Conservation (phyloP, 2,797 vertebrate species). For the Enteromius thamalakanensis region DNA sequence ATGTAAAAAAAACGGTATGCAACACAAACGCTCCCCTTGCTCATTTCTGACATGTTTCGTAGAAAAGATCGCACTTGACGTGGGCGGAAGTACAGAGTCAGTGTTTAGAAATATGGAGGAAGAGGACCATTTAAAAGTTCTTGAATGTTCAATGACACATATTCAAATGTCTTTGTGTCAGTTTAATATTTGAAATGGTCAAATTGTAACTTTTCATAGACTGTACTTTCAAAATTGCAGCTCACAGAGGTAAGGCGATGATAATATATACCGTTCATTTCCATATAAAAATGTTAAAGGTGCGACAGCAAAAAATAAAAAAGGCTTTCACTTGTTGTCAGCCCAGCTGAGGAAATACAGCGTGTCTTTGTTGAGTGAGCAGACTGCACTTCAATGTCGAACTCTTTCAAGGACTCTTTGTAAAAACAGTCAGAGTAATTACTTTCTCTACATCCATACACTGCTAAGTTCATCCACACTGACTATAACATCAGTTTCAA, state of each 20-base stretch:
- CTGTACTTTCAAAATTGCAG: neutral
- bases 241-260: neutral
- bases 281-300: neutral
- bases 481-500: slow-evolving; percentile 9
- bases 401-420: slow-evolving; percentile 11
- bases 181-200: neutral
- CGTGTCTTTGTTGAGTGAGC: neutral
- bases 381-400: neutral
- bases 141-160: no score
- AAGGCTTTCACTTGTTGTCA: neutral
- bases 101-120: no score
- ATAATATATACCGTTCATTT: neutral
- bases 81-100: no score
- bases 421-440: slow-evolving; percentile 6
- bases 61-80: no score
- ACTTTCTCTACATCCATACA: slow-evolving; percentile 6
- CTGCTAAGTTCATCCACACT: neutral
- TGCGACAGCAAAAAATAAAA: neutral
- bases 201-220: no score
- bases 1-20: no score
- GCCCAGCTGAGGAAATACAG: neutral
- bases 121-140: no score
- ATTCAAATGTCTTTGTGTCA: no score
- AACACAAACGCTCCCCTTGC: no score
- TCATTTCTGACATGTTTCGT: no score